Conservation (phyloP, 2,888 invertebrate species). For the Zhuqinia jingwanae region DNA sequence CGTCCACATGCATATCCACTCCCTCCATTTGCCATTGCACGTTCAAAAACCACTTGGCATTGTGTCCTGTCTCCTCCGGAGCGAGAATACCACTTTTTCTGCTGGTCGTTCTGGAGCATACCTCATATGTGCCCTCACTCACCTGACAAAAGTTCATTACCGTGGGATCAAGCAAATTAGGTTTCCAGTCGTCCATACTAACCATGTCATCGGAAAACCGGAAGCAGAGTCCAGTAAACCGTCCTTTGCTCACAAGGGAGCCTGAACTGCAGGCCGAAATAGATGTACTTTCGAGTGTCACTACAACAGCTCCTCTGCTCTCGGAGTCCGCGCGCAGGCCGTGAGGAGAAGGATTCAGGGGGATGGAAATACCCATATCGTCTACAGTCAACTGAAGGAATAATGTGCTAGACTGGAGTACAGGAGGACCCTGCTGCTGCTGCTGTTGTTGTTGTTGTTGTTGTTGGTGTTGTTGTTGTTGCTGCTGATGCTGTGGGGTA, state of each 20-base stretch:
- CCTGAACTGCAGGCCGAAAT: slow-evolving; percentile 97
- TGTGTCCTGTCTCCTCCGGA: slow-evolving; percentile 40
- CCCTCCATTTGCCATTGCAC: slow-evolving; percentile 99
- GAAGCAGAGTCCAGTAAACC: slow-evolving; percentile 94
- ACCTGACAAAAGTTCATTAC: slow-evolving; percentile 97
- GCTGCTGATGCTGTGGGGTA: slow-evolving; percentile 54
- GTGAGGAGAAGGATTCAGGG: slow-evolving; percentile 91
- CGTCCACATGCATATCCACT: slow-evolving; percentile 97
- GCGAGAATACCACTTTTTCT: slow-evolving; percentile 81
- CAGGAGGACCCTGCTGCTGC: slow-evolving; percentile 69
- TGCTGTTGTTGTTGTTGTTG: slow-evolving; percentile 39
- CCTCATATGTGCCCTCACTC: slow-evolving; percentile 99
- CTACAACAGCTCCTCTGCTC: slow-evolving; percentile 94
- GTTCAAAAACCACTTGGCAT: slow-evolving; percentile 99
- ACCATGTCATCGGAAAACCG: slow-evolving; percentile 98
- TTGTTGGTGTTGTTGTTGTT: slow-evolving; percentile 61
- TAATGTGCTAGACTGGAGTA: slow-evolving; percentile 89
- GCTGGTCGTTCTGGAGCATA: slow-evolving; percentile 95
- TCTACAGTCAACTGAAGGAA: slow-evolving; percentile 97
- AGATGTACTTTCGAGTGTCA: slow-evolving; percentile 97
- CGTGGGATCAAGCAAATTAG: slow-evolving; percentile 88
- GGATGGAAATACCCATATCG: slow-evolving; percentile 97
- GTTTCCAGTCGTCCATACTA: slow-evolving; percentile 98
- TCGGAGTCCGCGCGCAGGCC: slow-evolving; percentile 88
- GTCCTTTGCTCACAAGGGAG: slow-evolving; percentile 96